These are phyloP conservation scores for Sebastes flavidus DNA, from an alignment of 2,797 vertebrate genomes.

Conservation along the genomic window DNA sequence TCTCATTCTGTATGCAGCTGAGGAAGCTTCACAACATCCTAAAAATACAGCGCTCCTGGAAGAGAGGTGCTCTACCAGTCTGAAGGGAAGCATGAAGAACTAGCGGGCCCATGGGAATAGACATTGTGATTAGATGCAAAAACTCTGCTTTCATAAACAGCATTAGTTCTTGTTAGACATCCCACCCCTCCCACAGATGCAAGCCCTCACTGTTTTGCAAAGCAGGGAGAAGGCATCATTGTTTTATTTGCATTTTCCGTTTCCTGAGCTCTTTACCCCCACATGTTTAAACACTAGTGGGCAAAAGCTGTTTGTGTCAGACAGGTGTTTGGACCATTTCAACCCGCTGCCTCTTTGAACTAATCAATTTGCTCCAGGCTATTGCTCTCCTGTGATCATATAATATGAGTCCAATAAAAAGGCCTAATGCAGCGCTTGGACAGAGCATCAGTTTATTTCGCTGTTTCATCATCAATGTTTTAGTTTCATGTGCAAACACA, in stretches of 20 bases:
- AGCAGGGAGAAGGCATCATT: constrained; percentile 60
- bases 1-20: constrained; percentile 95
- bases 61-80: constrained; percentile 92
- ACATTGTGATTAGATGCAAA: constrained; percentile 93
- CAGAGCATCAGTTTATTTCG: constrained; percentile 47
- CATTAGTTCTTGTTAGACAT: constrained; percentile 87
- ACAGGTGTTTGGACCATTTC: constrained; percentile 61
- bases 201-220: constrained; percentile 71
- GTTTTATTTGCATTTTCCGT: constrained; percentile 68
- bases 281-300: constrained; percentile 59
- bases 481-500: constrained; percentile 10
- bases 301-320: constrained; percentile 50
- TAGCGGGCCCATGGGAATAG: constrained; percentile 92
- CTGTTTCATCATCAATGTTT: constrained; percentile 49
- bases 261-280: constrained; percentile 55
- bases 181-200: constrained; percentile 75
- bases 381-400: constrained; percentile 62
- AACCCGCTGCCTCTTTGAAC: constrained; percentile 56
- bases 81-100: constrained; percentile 92
- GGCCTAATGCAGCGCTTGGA: constrained; percentile 45
- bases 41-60: constrained; percentile 97
- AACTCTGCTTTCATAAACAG: constrained; percentile 93
- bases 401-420: constrained; percentile 62
- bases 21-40: constrained; percentile 95
- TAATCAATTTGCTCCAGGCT: constrained; percentile 63